Evolutionary conservation across 2,113 vertebrate species (phyloP), one percentile per base, ranked within the genome.

Genomic region (Nesoenas mayeri): DNA sequence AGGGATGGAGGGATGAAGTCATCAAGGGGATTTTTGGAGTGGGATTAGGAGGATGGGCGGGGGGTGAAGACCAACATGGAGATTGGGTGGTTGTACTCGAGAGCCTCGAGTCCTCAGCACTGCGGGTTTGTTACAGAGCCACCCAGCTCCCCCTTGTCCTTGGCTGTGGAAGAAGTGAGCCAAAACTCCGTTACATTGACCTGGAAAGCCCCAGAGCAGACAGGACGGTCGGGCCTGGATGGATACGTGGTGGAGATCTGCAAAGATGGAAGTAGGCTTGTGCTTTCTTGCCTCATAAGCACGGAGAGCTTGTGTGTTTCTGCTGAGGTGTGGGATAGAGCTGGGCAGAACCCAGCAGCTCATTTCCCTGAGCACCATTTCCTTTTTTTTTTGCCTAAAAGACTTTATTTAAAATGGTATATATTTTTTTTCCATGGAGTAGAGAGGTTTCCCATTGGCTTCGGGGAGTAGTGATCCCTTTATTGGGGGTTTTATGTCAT

Each of bases 211-310:
- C 99, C 99, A 0, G 98, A 99, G 95, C 97, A 86, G 57, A 97
- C 95, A 0, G 99, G 99, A 77, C 90, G 66, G 54, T 95, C 96
- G 1, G 98, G 98, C 36, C 91, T 99, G 82, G 98, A 98, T 42
- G 99, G 99, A 97, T 99, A 99, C 20, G 26, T 98, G 44, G 73
- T 99, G 66, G 99, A 99, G 91, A 97, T 98, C 97, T 95, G 98
- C 98, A 98, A 98, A 95, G 98, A 99, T 91, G 99, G 99, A 98
- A 98, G 99, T 99, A 97, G 96, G 99, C 96, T 67, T 80, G 75
- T 44, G 67, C 8, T 71, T 85, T 80, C 29, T 66, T 91, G 57
- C 44, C 65, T 69, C 0, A 0, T 5, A 16, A 79, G 58, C 56
- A 11, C 51, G 56, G 31, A 69, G n/a, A 69, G 20, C 12, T 31